Conservation (phyloP, 2,888 invertebrate species). For the Lottia gigantea region DNA sequence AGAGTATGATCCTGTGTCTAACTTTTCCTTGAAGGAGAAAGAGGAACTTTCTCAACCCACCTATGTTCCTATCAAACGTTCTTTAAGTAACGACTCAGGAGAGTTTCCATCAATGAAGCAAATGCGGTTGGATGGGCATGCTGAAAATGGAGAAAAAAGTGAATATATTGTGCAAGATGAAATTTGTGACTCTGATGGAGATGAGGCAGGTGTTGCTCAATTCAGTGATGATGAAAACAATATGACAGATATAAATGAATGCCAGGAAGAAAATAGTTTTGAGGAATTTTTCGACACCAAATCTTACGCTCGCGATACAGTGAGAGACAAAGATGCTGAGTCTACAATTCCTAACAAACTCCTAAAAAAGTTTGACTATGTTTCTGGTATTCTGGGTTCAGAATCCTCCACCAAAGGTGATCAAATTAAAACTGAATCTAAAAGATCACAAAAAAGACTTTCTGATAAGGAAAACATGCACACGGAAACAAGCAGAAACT, state of each 20-base stretch:
- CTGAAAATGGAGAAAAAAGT: not conserved
- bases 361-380: too few relatives aligned
- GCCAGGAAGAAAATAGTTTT: not conserved
- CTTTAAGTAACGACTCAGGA: slow-evolving; percentile 16
- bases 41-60: slow-evolving; percentile 2
- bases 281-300: not conserved
- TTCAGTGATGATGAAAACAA: slow-evolving; percentile 21
- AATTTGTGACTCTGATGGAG: slow-evolving; percentile 7
- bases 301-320: not conserved
- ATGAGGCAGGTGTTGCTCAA: slow-evolving; percentile 24
- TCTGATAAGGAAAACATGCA: slow-evolving; percentile 9
- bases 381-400: too few relatives aligned
- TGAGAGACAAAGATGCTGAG: not conserved
- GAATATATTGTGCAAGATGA: not conserved
- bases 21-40: slow-evolving; percentile 37
- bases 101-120: not conserved
- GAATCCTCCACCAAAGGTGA: too few relatives aligned
- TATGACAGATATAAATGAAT: not conserved
- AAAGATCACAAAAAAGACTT: slow-evolving; percentile 71
- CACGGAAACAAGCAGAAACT: not conserved
- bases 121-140: slow-evolving; percentile 3
- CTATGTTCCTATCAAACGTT: slow-evolving; percentile 24
- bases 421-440: too few relatives aligned
- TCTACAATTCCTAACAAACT: too few relatives aligned
- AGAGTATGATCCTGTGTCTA: slow-evolving; percentile 59